phyloP scores from a whole-genome alignment of 1,140 invertebrate genomes.

The Sipha flava region DNA sequence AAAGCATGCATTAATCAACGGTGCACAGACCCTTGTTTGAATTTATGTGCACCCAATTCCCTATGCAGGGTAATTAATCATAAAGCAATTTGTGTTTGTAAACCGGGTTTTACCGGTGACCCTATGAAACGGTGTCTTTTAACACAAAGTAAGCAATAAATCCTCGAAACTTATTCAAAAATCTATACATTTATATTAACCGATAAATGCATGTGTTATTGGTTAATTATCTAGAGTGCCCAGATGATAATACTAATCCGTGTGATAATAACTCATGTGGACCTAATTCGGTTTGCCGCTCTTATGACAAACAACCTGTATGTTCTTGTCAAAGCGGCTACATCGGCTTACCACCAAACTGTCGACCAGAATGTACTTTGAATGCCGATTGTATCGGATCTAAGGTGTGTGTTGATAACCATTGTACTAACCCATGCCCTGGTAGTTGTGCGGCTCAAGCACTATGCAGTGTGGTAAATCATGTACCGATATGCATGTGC shows the following conservation, averaged over 20 bases:
- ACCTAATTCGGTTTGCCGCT: constrained; percentile 67
- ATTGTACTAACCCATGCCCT: constrained; percentile 64
- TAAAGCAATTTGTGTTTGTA: constrained; percentile 56
- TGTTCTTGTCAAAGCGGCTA: constrained; percentile 69
- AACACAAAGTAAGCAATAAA: background rate
- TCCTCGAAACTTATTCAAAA: background rate
- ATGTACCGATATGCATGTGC: constrained; percentile 69
- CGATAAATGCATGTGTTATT: constrained; percentile 40
- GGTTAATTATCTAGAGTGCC: constrained; percentile 42
- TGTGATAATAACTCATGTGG: constrained; percentile 73
- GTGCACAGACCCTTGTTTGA: constrained; percentile 54
- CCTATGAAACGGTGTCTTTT: constrained; percentile 54
- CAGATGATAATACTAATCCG: constrained; percentile 42
- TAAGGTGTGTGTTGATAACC: constrained; percentile 61
- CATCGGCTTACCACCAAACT: constrained; percentile 64
- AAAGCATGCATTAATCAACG: constrained; percentile 55
- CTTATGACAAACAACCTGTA: constrained; percentile 58
- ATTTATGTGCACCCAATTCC: constrained; percentile 53
- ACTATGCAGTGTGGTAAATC: constrained; percentile 62
- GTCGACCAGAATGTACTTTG: constrained; percentile 63
- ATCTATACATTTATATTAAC: background rate
- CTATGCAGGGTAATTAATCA: constrained; percentile 57
- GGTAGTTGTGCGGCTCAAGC: constrained; percentile 67
- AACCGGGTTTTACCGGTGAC: constrained; percentile 53
- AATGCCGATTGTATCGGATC: constrained; percentile 63